Evolutionary conservation across 2,888 invertebrate species (phyloP), one percentile per base, ranked within the genome.

Genomic region (Allophyes oxyacanthae): DNA sequence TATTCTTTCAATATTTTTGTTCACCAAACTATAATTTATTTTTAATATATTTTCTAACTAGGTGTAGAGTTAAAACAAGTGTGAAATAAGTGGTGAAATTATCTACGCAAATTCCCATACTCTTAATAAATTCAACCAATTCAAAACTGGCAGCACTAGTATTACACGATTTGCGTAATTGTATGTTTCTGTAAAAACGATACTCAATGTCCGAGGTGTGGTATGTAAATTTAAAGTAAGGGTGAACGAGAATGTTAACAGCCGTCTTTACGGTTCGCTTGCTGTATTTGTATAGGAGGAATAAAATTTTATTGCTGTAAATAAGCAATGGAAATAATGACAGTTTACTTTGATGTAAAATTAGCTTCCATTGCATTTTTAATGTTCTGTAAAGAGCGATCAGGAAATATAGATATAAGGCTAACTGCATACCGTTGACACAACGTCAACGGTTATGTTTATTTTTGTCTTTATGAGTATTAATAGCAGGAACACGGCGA

Each of bases 81-180:
- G 52, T 33, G 54, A 57, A 66, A 61, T 44, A 53, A 52, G 40
- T 43, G 36, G 25, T 33, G 15, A 48, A 68, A 57, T 45, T 53
- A 37, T 53, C 40, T 50, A 38, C 30, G 38, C 34, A 33, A 52
- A 50, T 60, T 74, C 74, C 60, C 64, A 74, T 64, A 36, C 53
- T 64, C 56, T 49, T 75, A 69, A 74, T 76, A 57, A 64, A 75
- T 73, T 73, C 63, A 26, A 50, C 52, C 61, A 70, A 74, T 74
- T 75, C 65, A 76, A 63, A 67, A 53, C 80, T 79, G 84, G 84
- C 85, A 86, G 82, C 79, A 42, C 65, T 75, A 64, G 66, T 79
- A 87, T 89, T 88, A 89, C 79, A 81, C 80, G 81, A 89, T 86
- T 88, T 86, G 81, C 85, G 84, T 90, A 89, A 90, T 89, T 82